Evolutionary conservation across 2,888 invertebrate genomes (phyloP), one percentile per base, ranked within the genome.

Genomic region (Torymus aiolomorphi): DNA sequence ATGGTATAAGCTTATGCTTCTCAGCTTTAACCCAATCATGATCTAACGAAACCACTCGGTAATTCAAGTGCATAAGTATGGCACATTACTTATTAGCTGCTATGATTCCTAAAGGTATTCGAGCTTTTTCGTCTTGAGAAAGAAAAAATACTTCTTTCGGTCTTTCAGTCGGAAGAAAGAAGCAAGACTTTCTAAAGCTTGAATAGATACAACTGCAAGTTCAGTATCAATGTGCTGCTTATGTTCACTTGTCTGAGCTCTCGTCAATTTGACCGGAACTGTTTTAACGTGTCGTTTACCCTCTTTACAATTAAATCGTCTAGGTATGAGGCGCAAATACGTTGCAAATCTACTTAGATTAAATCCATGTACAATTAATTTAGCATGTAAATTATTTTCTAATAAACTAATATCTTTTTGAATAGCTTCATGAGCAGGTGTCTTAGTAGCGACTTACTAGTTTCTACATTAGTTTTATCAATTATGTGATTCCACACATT

Each of bases 61-160:
- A n/a, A n/a, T 87, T 84, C 49, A 87, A 56, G 59, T 86, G 85
- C 87, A 88, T 86, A 4, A 88, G 72, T 12, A 87, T 74, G 12
- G 87, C 86, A 4, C 86, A 85, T 84, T 91, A 89, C 69, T 86
- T 87, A 72, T 88, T 88, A 75, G 88, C 91, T 49, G 90, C 89
- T 54, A 88, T 84, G 20, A 90, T 52, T 24, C 89, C 88, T 61
- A 90, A 83, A 4, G 89, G 87, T 1, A 90, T 86, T 18, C 88
- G 78, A 20, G 87, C 86, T 84, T 88, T 86, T 72, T 88, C 86
- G 84, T 89, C 87, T 80, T 87, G 84, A 80, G n/a, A n/a, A n/a
- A n/a, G n/a, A 85, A 85, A 74, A 61, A 16, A 3, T 2, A 61
- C 14, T 61, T 61, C 16, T 18, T 61, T 61, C 18, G 61, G 61